Base-by-base conservation (phyloP, 2,888 invertebrate species). In the Drosophila fungiperda region DNA sequence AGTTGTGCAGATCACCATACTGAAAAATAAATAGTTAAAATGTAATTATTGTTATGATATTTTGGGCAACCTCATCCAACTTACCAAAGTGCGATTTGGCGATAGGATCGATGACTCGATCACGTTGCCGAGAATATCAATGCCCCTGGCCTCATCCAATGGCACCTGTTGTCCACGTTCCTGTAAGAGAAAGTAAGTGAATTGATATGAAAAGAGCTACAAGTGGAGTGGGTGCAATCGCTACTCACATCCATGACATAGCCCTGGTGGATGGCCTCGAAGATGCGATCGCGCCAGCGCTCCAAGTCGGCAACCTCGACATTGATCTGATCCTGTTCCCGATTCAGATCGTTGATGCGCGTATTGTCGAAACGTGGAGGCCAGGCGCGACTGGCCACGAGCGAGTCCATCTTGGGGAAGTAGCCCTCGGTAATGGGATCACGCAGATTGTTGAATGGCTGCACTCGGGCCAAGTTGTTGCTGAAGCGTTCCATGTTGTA, bases 341-440 rank as follows among this genome's bases (percentile, higher is more conserved):
- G 94, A 89, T 95, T 95, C 42, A 97, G 78, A 89, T 97, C 95
- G 17, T 93, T 92, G 4, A 96, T 87, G 0, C 82, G 84, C 0
- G 95, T 94, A 54, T 94, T 94, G 0, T 94, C 93, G 45, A 95
- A 95, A 81, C 97, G 94, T 0, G 96, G 95, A 0, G 97, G 96
- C 96, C 96, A 97, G 3, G 95, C 94, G 1, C 96, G 94, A 84
- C 96, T 96, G 32, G 97, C 95, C 6, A 97, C 96, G 78, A 96
- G 93, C 2, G 96, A 96, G 93, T 97, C 96, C 91, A 97, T 93
- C 93, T 97, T 97, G 7, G 97, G 96, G 94, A 97, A 97, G 92
- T 97, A 97, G 0, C 95, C 97, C 91, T 97, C 97, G 0, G 92
- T 92, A 78, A 97, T 96, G 17, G 96, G 95, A 4, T 95, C 94